Evolutionary conservation across 2,888 invertebrate species (phyloP), one percentile per base, ranked within the genome.

Genomic region (Drosophila demipolita): DNA sequence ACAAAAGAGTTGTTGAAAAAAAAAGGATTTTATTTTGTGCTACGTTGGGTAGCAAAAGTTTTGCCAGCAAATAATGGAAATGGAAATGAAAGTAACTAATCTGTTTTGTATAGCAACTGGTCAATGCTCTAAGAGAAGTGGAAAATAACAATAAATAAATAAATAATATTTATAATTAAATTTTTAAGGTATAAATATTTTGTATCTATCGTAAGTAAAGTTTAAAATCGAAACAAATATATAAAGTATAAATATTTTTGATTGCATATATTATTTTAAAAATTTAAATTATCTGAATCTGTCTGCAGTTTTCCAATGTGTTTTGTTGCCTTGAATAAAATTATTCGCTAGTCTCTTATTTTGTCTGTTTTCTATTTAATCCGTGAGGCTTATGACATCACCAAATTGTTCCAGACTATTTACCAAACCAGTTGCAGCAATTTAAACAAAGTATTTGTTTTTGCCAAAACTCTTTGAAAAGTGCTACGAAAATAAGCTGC

Each of bases 1-100:
- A 9, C 12, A 68, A 57, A 40, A 32, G 52, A 29, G 42, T 71
- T 71, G 36, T 58, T 26, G 40, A 70, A 70, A 71, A 52, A 71
- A 71, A 71, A 38, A 57, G 35, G 23, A 23, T 71, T 64, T 29
- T 26, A 26, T 17, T 36, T 57, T 57, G 29, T 40, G 26, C 12
- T 35, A 15, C 35, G 23, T 12, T 38, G 15, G 1, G 36, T n/a
- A 49, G n/a, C 40, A 48, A 75, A 73, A 73, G 36, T 73, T 75
- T 63, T 11, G 40, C 15, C 11, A 68, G 45, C 69, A 68, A 42
- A 60, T 50, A 54, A 33, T 29, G 26, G 8, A 45, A 53, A 67
- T 23, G 23, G 23, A 55, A 29, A 23, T 9, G 32, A n/a, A 23
- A 45, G 2, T 29, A 54, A 36, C 35, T 33, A 32, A 9, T 40